Evolutionary conservation across 1,140 invertebrate species (phyloP).

Genomic region (Brevipalpus yothersi): DNA sequence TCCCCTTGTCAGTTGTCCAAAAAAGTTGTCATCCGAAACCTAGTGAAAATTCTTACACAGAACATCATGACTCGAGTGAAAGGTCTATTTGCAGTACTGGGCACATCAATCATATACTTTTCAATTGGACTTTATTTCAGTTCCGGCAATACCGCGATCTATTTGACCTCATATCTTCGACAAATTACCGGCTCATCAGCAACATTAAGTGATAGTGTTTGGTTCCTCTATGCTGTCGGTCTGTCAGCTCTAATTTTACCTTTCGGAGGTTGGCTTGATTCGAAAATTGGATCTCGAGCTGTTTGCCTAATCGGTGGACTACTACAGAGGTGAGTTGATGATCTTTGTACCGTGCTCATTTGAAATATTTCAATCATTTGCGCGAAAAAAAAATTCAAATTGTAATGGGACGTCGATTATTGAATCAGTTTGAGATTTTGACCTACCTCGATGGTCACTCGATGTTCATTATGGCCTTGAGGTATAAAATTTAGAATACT

Average conservation of each 20-base stretch:
- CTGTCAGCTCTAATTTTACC: constrained; percentile 3
- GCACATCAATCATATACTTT: constrained; percentile 3
- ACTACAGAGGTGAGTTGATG: constrained; percentile 1
- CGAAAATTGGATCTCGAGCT: neutral
- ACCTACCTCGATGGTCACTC: too few species aligned
- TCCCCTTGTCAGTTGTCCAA: neutral
- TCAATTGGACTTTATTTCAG: constrained; percentile 6
- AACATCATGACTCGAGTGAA: neutral
- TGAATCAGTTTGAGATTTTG: too few species aligned
- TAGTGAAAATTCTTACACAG: neutral
- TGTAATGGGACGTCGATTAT: too few species aligned
- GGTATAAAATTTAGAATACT: too few species aligned
- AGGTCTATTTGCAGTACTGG: neutral
- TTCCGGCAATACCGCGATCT: constrained; percentile 3
- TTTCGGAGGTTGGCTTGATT: constrained; percentile 2
- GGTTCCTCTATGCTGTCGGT: constrained; percentile 5
- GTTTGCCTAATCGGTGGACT: constrained; percentile 3
- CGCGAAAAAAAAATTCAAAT: too few species aligned
- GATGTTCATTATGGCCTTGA: too few species aligned
- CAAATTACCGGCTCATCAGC: neutral
- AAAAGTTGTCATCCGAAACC: neutral
- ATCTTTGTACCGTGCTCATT: neutral
- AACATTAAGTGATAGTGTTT: constrained; percentile 1
- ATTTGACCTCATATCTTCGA: constrained; percentile 5
- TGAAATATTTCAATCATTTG: too few species aligned